Evolutionary conservation across 2,888 invertebrate genomes (phyloP).

Genomic region (Caenorhabditis sp.): DNA sequence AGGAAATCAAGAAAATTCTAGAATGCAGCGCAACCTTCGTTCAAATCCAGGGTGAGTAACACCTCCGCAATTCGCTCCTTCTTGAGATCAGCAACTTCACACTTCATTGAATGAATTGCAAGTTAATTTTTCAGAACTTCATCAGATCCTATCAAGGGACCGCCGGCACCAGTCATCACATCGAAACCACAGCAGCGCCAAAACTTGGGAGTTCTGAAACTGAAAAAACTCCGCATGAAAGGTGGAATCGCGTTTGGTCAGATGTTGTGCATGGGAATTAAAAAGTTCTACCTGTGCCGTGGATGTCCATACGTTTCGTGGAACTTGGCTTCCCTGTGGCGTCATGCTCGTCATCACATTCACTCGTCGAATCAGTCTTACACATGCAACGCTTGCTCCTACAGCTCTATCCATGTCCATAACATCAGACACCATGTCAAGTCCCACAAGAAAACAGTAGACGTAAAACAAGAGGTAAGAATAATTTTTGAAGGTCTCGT

Average conservation of each 20-base stretch:
- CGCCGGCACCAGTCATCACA: not conserved
- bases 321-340: conserved; percentile 26
- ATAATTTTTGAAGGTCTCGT: not conserved
- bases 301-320: conserved; percentile 26
- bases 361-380: not conserved
- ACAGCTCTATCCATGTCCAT: not conserved
- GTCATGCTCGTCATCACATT: conserved; percentile 28
- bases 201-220: not conserved
- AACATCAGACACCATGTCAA: conserved; percentile 18
- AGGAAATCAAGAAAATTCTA: not conserved
- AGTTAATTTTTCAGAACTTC: conserved; percentile 3
- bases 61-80: too few species aligned
- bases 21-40: not conserved
- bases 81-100: not conserved
- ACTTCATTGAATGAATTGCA: too few species aligned
- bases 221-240: conserved; percentile 17
- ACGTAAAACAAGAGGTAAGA: not conserved
- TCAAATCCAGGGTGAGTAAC: not conserved
- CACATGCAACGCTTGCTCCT: conserved; percentile 12
- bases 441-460: not conserved
- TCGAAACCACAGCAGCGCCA: too few species aligned
- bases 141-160: not conserved
- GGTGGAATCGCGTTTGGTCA: not conserved
- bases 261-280: not conserved
- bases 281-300: conserved; percentile 10